Evolutionary conservation across 2,888 invertebrate genomes (phyloP).

Genomic region (Hirtodrosophila alboralis): DNA sequence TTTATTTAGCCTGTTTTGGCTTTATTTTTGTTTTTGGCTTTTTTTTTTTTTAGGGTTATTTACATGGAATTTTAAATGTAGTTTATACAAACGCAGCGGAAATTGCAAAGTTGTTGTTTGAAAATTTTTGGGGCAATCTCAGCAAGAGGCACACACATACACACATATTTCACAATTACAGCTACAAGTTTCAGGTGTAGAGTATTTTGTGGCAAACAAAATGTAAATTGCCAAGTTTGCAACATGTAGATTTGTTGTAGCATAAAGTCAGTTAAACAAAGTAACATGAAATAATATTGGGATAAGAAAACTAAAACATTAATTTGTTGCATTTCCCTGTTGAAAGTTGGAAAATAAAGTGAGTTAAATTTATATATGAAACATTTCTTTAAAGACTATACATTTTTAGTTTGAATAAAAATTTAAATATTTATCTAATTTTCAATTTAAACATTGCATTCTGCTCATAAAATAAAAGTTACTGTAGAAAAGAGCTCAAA

Average conservation of each 20-base stretch:
- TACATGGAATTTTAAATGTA: slow-evolving; percentile 64
- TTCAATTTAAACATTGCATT: no score
- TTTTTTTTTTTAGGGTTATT: slow-evolving; percentile 9
- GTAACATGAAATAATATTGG: no score
- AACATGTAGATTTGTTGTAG: slow-evolving; percentile 19
- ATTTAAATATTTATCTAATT: no score
- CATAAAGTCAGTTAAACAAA: slow-evolving; percentile 9
- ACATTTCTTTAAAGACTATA: no score
- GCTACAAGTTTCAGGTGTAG: slow-evolving; percentile 36
- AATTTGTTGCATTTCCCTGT: no score
- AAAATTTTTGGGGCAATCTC: slow-evolving; percentile 39
- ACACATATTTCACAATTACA: slow-evolving; percentile 34
- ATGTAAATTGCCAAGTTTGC: slow-evolving; percentile 53
- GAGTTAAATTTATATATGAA: no score
- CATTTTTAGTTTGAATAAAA: no score
- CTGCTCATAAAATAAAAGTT: no score
- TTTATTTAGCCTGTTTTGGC: slow-evolving; percentile 42
- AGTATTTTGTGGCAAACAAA: slow-evolving; percentile 31
- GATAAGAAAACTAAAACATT: no score
- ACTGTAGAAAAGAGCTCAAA: no score
- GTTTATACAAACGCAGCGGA: slow-evolving; percentile 63
- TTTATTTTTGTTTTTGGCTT: slow-evolving; percentile 12
- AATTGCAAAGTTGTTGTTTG: slow-evolving; percentile 73
- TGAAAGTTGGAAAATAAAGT: no score
- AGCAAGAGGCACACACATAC: slow-evolving; percentile 5